phyloP scores from a whole-genome alignment of 2,113 vertebrate species.

The Probosciger aterrimus region DNA sequence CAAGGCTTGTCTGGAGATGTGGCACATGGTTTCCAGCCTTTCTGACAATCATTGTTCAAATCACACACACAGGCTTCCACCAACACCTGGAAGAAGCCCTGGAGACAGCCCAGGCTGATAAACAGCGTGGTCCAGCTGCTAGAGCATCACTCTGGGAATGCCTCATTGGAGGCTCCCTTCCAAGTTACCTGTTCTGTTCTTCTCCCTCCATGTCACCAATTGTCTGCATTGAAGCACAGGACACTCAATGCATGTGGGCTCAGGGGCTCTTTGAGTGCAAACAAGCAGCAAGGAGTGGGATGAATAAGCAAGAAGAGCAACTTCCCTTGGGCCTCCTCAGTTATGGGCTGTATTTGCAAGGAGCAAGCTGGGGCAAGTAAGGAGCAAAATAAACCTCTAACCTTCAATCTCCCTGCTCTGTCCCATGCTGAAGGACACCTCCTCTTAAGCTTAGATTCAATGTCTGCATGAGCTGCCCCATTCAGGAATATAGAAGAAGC shows the following conservation, averaged over 20 bases:
- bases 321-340: background rate
- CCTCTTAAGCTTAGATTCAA: background rate
- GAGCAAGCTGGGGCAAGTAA: background rate
- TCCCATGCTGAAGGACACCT: background rate
- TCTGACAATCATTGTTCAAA: background rate
- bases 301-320: background rate
- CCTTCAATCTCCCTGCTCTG: background rate
- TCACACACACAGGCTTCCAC: background rate
- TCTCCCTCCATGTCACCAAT: background rate
- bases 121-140: background rate
- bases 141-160: background rate
- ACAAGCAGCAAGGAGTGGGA: background rate
- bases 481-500: background rate
- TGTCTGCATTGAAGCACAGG: background rate
- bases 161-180: background rate
- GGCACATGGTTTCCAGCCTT: background rate
- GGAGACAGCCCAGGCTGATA: background rate
- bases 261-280: background rate
- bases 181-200: background rate
- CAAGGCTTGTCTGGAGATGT: background rate
- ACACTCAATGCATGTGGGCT: background rate
- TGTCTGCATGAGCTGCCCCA: background rate
- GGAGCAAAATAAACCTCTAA: background rate
- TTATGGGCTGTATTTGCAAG: background rate
- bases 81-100: background rate